Evolutionary conservation across 1,140 invertebrate genomes (phyloP).

Genomic region (Whitmania pigra): DNA sequence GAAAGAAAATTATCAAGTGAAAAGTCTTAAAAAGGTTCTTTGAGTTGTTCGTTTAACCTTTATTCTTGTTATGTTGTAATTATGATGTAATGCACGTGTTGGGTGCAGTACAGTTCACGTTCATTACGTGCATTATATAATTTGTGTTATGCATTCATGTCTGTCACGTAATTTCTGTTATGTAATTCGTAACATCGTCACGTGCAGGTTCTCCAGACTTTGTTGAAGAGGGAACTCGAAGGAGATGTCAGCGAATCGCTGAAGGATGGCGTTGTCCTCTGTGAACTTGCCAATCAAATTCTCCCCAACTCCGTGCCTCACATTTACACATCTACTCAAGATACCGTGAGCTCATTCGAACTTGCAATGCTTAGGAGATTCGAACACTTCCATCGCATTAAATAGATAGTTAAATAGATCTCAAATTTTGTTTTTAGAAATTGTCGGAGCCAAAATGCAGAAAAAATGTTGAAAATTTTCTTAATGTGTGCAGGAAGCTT

Average conservation of each 20-base stretch:
- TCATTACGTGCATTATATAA: too few species aligned
- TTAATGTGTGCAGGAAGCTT: background rate
- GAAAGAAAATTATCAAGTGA: background rate
- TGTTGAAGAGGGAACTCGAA: background rate
- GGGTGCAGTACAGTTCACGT: too few species aligned
- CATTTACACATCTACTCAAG: background rate
- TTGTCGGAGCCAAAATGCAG: background rate
- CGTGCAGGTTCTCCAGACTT: background rate
- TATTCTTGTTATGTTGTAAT: too few species aligned
- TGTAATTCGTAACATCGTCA: background rate
- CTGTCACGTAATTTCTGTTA: too few species aligned
- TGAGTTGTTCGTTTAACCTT: too few species aligned
- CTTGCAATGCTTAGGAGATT: background rate
- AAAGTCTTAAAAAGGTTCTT: background rate
- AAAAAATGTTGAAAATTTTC: background rate
- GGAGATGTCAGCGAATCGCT: background rate
- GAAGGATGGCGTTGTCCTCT: background rate
- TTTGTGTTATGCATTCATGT: too few species aligned
- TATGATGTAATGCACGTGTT: too few species aligned
- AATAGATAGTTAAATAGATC: too few species aligned
- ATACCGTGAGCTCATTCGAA: background rate
- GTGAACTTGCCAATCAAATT: slow-evolving; percentile 6
- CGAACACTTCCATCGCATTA: too few species aligned
- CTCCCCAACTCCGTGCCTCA: background rate
- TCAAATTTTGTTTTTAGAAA: background rate